Conservation (phyloP, 2,113 vertebrate species). For the Psilopogon haemacephalus region DNA sequence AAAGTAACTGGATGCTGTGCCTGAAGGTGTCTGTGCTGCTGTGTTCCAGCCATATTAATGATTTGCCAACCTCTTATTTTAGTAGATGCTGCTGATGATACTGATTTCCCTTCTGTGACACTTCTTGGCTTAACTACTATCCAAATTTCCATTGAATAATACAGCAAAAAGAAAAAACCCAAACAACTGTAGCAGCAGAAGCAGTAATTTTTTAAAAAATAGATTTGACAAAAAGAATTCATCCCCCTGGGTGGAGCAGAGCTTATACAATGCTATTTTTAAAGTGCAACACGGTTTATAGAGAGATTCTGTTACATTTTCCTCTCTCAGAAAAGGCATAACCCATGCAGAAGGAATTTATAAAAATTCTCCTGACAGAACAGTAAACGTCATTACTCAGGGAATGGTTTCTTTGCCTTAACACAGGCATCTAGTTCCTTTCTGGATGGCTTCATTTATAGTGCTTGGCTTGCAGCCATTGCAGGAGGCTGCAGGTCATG, state of each 20-base stretch:
- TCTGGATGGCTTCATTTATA: background rate
- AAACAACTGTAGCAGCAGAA: background rate
- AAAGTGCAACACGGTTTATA: background rate
- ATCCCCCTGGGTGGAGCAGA: background rate
- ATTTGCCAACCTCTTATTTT: background rate
- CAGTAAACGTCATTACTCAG: background rate
- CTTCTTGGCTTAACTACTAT: background rate
- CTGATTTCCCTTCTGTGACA: background rate
- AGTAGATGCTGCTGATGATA: background rate
- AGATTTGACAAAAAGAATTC: background rate
- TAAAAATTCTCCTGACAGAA: background rate
- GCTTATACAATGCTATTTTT: background rate
- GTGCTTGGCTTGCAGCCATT: background rate
- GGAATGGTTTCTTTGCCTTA: background rate
- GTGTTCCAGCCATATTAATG: background rate
- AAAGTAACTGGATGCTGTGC: background rate
- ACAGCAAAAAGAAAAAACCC: background rate
- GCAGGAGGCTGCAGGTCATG: background rate
- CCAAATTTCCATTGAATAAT: background rate
- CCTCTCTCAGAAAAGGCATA: background rate
- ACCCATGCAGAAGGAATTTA: background rate
- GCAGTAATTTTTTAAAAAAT: background rate
- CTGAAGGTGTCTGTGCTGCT: background rate
- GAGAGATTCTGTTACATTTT: background rate
- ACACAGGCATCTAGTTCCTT: background rate